phyloP scores from a whole-genome alignment of 2,797 vertebrate genomes.

The Tinamus major region DNA sequence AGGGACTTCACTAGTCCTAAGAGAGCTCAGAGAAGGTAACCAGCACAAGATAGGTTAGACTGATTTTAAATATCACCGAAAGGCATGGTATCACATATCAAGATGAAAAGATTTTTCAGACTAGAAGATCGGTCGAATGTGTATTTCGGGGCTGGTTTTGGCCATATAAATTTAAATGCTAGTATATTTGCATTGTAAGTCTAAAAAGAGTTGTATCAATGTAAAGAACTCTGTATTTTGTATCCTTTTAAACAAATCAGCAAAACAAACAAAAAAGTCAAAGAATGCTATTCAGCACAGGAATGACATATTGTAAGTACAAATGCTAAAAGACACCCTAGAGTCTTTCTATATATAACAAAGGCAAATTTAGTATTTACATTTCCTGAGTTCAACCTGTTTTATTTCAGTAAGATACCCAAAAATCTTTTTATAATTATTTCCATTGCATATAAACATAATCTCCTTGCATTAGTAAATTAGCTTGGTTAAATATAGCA shows the following conservation, averaged over 20 bases:
- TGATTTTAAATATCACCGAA: background rate
- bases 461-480: constrained; percentile 73
- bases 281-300: background rate
- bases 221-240: background rate
- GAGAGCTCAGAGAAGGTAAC: background rate
- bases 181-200: background rate
- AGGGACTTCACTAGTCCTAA: background rate
- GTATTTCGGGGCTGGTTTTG: background rate
- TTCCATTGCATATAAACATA: constrained; percentile 75
- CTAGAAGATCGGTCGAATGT: background rate
- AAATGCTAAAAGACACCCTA: background rate
- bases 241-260: background rate
- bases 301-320: background rate
- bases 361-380: background rate
- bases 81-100: background rate
- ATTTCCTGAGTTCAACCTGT: constrained; percentile 17
- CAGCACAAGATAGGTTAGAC: background rate
- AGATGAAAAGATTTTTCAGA: background rate
- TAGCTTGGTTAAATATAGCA: constrained; percentile 82
- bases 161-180: background rate
- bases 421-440: constrained; percentile 68
- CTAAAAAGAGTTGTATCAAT: background rate
- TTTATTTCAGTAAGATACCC: constrained; percentile 57
- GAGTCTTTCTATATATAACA: background rate
- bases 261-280: constrained; percentile 6